Evolutionary conservation across 2,888 invertebrate species (phyloP).

Genomic region (Lagria hirta): DNA sequence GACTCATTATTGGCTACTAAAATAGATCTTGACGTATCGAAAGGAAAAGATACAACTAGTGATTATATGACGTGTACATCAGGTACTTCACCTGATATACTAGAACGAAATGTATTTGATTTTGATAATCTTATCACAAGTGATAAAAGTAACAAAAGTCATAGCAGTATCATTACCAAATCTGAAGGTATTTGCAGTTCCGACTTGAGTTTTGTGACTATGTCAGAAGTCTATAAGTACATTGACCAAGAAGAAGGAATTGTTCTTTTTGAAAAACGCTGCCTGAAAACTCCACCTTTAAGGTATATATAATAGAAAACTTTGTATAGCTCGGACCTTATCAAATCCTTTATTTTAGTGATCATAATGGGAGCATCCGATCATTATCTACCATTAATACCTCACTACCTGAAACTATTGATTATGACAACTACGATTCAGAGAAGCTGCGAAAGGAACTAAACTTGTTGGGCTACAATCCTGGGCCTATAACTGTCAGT

Average conservation of each 20-base stretch:
- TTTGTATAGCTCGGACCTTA: slow-evolving; percentile 31
- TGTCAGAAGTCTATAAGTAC: slow-evolving; percentile 75
- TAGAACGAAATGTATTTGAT: slow-evolving; percentile 44
- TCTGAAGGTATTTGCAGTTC: slow-evolving; percentile 27
- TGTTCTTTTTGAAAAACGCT: slow-evolving; percentile 66
- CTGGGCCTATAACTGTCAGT: slow-evolving; percentile 76
- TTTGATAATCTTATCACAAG: slow-evolving; percentile 16
- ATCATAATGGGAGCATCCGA: slow-evolving; percentile 36
- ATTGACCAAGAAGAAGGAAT: slow-evolving; percentile 71
- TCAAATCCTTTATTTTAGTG: slow-evolving; percentile 30
- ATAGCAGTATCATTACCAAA: slow-evolving; percentile 11
- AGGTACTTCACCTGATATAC: slow-evolving; percentile 29
- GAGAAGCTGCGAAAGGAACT: slow-evolving; percentile 67
- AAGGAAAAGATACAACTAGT: slow-evolving; percentile 36
- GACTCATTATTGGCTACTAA: slow-evolving; percentile 26
- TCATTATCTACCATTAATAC: slow-evolving; percentile 42
- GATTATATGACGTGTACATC: slow-evolving; percentile 48
- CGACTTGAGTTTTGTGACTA: slow-evolving; percentile 56
- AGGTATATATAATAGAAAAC: no score
- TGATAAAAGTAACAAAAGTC: slow-evolving; percentile 22
- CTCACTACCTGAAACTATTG: slow-evolving; percentile 61
- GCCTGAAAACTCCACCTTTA: slow-evolving; percentile 58
- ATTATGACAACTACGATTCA: slow-evolving; percentile 72
- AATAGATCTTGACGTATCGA: no score
- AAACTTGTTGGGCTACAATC: slow-evolving; percentile 63